A percentile compares a stretch with the other conserved stretches of the same genome.
These are phyloP conservation scores for Porites cylindrica DNA, from an alignment of 92 coral and sea anemone species.

Conservation along the genomic window DNA sequence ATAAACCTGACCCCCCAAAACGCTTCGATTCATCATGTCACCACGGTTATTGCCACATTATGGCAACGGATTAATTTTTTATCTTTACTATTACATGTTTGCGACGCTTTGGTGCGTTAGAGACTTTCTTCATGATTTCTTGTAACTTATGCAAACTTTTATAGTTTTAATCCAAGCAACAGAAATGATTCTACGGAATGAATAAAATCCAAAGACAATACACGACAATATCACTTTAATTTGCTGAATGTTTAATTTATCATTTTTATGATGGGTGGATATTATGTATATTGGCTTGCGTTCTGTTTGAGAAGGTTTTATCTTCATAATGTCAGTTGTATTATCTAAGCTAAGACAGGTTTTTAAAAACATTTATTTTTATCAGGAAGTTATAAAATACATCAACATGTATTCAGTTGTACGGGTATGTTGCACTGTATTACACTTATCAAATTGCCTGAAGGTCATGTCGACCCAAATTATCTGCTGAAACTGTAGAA, in stretches of 20 bases:
- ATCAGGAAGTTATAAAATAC: not conserved
- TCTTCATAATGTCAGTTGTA: not conserved
- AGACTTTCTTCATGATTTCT: not conserved
- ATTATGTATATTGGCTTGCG: constrained; percentile 27
- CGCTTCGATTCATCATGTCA: too few species aligned
- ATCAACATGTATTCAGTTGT: not conserved
- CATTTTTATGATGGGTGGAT: not conserved
- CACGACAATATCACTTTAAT: not conserved
- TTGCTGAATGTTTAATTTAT: constrained; percentile 6
- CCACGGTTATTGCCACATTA: too few species aligned
- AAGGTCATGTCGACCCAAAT: not conserved
- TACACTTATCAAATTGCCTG: not conserved
- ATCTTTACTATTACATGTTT: too few species aligned
- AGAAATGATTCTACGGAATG: not conserved
- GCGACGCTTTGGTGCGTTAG: not conserved
- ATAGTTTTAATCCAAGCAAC: not conserved
- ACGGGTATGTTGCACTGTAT: too few species aligned
- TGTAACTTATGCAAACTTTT: not conserved
- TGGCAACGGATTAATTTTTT: too few species aligned
- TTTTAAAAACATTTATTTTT: not conserved
- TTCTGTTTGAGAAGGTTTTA: not conserved
- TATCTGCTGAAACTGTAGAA: too few species aligned
- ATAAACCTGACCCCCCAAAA: too few species aligned
- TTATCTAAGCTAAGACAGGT: not conserved
- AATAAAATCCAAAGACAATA: too few species aligned